Evolutionary conservation across 2,797 vertebrate genomes (phyloP), one percentile per base, ranked within the genome.

Genomic region (Potorous gilbertii): DNA sequence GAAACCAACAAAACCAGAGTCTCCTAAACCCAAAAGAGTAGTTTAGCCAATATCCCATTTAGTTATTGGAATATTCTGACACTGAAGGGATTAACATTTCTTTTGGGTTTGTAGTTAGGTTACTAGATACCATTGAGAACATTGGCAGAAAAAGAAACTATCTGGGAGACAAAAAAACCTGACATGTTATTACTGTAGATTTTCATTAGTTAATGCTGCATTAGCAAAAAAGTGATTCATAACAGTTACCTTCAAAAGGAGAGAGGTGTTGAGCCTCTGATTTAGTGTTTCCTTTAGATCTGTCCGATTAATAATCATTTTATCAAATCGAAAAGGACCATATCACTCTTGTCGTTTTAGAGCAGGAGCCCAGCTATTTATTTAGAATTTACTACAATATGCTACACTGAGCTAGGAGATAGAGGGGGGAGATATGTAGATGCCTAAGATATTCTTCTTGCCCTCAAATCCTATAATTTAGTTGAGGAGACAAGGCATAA

Each of bases 11-110:
- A 97, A 96, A 55, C 95, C 92, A 90, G 50, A 92, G 1, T 18
- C 92, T 93, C 90, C 14, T 27, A 91, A 95, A 93, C 55, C 27
- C 94, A 93, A 95, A 54, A 87, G 28, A 81, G 94, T 92, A 94
- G 56, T 95, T 94, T 96, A 50, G 81, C 97, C 94, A 97, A 28
- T 16, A 54, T 93, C 74, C n/a, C 50, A 91, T 96, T 97, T 34
- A 92, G n/a, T 90, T 16, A 96, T 97, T 98, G 93, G 28, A 95
- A 91, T 91, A 66, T 91, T 16, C 92, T 96, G 40, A 92, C 90
- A 95, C 91, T 92, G 92, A 57, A 96, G 91, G 34, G 27, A 91
- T 89, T 16, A 91, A 31, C 62, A 92, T 94, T 55, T 96, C 74
- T 62, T 56, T 92, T 56, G 93, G 56, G 29, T 66, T 95, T 56